A percentile compares a stretch with the other conserved stretches of the same genome.
phyloP scores from a whole-genome alignment of 1,140 invertebrate species.

The Macrobrachium rosenbergii region DNA sequence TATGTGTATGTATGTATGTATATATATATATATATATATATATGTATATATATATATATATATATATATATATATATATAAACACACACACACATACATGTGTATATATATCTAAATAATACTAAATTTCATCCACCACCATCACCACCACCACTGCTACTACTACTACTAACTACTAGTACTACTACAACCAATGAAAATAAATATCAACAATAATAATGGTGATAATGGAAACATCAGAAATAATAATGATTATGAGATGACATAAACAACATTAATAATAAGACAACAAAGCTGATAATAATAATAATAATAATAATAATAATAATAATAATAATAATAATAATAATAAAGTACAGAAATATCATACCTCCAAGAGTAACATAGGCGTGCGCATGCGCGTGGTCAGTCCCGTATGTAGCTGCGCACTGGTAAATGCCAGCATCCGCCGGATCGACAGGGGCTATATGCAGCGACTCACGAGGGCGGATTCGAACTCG shows the following conservation, averaged over 20 bases:
- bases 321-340: background rate
- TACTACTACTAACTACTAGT: no score
- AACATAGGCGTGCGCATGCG: constrained; percentile 75
- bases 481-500: constrained; percentile 39
- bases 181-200: no score
- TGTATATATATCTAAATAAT: background rate
- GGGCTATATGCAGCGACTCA: constrained; percentile 37
- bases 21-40: background rate
- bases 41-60: background rate
- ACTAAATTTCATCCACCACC: no score
- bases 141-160: no score
- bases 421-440: constrained; percentile 94
- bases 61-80: background rate
- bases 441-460: constrained; percentile 73
- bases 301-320: background rate
- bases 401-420: constrained; percentile 86
- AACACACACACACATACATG: background rate
- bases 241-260: background rate
- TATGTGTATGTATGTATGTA: background rate
- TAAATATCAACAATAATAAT: no score
- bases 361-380: constrained; percentile 32
- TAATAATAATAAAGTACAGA: no score
- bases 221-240: background rate
- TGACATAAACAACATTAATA: background rate
- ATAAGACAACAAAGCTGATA: background rate